Base-by-base conservation (phyloP, 2,888 invertebrate genomes). In the Andrena minutula region DNA sequence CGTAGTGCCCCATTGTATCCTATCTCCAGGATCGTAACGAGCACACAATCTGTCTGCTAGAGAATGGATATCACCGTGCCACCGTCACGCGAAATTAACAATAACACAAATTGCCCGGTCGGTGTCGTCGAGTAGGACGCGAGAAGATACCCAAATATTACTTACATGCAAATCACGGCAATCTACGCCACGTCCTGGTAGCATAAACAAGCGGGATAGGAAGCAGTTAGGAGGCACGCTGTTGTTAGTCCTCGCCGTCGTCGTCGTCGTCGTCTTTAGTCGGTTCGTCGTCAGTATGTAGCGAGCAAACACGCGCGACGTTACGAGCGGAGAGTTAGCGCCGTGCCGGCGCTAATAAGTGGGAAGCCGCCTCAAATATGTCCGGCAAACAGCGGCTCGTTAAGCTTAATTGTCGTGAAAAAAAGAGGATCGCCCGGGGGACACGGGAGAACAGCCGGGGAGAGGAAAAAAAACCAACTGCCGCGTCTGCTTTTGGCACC, bases 401-500 rank as follows among this genome's bases (percentile, higher is more conserved):
- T 91, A 90, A 90, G 88, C 85, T 90, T 90, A 90, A 91, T 91
- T 90, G 90, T 89, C 88, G 86, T 84, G 86, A 81, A 86, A 87
- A 90, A 84, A 85, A 74, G 77, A 70, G 77, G 56, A 75, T 61
- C 10, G 47, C 32, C 8, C 51, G 53, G 16, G 51, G 64, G 49
- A 58, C 68, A 69, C 58, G 16, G 72, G 70, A 32, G 68, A 41
- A 53, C 2, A 26, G 12, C 12, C 26, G 26, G 20, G 23, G 32
- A 77, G 58, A 20, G 12, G 51, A 66, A 81, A 82, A 75, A 70
- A 75, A 41, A 41, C 41, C 41, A 16, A 41, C 41, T 35, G 82
- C 66, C 74, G 65, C 74, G 69, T 75, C 75, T 86, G 75, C 84
- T 84, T 86, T 86, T 84, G 85, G 81, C 84, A 84, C 81, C 84